Evolutionary conservation across 1,140 invertebrate species (phyloP).

Genomic region (Carposina sasakii): DNA sequence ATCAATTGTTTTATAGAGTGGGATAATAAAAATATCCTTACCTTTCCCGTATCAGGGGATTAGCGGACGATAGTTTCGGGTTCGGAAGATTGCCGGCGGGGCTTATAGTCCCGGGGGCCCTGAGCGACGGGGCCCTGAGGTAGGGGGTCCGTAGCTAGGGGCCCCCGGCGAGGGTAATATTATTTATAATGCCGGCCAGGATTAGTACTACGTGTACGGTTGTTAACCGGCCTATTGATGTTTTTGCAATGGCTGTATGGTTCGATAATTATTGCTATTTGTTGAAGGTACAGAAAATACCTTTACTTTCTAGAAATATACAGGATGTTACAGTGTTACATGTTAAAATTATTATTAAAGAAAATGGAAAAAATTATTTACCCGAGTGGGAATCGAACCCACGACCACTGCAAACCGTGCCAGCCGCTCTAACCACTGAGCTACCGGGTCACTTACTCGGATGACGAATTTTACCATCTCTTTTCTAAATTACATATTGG

Average conservation of each 20-base stretch:
- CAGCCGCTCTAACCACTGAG: no score
- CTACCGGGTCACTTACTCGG: no score
- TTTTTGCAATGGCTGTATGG: conserved; percentile 4
- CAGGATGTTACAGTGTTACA: no score
- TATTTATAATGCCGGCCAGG: conserved; percentile 22
- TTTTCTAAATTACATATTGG: no score
- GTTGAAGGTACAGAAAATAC: no score
- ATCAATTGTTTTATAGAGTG: conserved; percentile 37
- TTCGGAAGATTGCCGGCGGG: conserved; percentile 34
- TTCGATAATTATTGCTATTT: no score
- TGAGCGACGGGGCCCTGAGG: conserved; percentile 18
- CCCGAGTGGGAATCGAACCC: no score
- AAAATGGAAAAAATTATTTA: no score
- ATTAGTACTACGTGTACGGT: conserved; percentile 15
- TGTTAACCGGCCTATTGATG: conserved; percentile 7
- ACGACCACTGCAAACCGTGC: no score
- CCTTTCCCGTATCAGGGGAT: conserved; percentile 33
- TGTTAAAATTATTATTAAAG: no score
- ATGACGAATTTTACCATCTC: no score
- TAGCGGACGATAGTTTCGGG: conserved; percentile 50
- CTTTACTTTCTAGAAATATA: no score
- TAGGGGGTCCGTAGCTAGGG: conserved; percentile 3
- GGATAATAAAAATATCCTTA: conserved; percentile 44
- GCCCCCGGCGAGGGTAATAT: conserved; percentile 10
- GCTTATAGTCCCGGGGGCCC: conserved; percentile 18